These are phyloP conservation scores for Papilio machaon DNA, from an alignment of 1,140 invertebrate genomes.

Conservation along the genomic window DNA sequence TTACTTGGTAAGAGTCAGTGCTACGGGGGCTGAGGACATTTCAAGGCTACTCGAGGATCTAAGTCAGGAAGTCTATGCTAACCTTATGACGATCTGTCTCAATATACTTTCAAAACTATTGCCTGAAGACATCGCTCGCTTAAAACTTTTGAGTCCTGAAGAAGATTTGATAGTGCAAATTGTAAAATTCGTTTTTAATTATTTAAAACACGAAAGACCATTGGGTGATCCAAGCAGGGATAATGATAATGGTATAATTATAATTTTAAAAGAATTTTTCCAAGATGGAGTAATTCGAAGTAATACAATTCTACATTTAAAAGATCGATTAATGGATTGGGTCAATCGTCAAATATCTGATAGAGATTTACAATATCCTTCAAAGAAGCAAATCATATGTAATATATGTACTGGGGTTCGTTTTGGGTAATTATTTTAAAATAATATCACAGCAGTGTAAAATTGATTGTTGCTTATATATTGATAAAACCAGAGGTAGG, in stretches of 20 bases:
- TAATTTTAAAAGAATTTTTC: slow-evolving; percentile 73
- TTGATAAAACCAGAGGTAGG: no score
- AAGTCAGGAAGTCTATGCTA: slow-evolving; percentile 66
- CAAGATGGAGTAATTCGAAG: slow-evolving; percentile 68
- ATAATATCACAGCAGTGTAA: neutral
- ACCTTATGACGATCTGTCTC: slow-evolving; percentile 69
- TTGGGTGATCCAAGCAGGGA: slow-evolving; percentile 58
- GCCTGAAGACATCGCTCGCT: slow-evolving; percentile 62
- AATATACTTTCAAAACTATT: slow-evolving; percentile 66
- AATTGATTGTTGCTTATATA: no score
- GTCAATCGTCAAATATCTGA: slow-evolving; percentile 57
- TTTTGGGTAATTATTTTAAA: slow-evolving; percentile 49
- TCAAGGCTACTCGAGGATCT: slow-evolving; percentile 64
- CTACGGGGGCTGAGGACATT: slow-evolving; percentile 65
- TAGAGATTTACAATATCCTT: slow-evolving; percentile 50
- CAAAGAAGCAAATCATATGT: slow-evolving; percentile 64
- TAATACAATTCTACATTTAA: slow-evolving; percentile 67
- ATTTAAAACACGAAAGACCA: slow-evolving; percentile 68
- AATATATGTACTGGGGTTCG: slow-evolving; percentile 60
- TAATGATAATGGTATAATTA: slow-evolving; percentile 65
- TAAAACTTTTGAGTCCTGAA: slow-evolving; percentile 68
- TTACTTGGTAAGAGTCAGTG: slow-evolving; percentile 61
- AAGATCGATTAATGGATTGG: slow-evolving; percentile 58
- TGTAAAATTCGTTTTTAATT: slow-evolving; percentile 74
- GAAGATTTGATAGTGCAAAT: slow-evolving; percentile 71